Percentiles rank a stretch among this genome's conserved stretches.
These are phyloP conservation scores for Maccullochella peelii DNA, from an alignment of 2,113 vertebrate genomes.

Conservation along the genomic window DNA sequence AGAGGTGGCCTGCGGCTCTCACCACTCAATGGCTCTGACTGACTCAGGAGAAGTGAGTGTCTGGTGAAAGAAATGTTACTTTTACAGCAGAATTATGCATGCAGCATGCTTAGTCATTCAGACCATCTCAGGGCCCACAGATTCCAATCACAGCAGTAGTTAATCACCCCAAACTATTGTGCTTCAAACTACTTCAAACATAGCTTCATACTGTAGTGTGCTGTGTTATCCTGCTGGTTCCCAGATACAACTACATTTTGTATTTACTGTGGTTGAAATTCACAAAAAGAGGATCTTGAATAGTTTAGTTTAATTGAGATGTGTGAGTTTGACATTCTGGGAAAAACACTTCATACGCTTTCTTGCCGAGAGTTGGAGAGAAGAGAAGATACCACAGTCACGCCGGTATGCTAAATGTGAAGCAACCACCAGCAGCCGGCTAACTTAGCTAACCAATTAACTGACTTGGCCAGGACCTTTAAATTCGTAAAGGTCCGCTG, in stretches of 20 bases:
- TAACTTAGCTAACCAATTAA: neutral
- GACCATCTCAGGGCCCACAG: neutral
- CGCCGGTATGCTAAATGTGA: neutral
- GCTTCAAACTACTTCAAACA: neutral
- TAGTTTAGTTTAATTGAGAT: neutral
- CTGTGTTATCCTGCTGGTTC: neutral
- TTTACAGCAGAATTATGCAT: neutral
- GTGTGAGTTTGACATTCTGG: neutral
- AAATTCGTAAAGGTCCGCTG: neutral
- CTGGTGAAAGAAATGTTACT: neutral
- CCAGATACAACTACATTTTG: neutral
- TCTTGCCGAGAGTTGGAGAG: neutral
- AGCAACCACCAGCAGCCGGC: too few relatives aligned
- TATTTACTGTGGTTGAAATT: neutral
- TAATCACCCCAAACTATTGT: conserved; percentile 43
- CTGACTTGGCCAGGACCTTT: neutral
- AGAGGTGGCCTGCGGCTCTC: conserved; percentile 95
- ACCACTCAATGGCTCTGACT: conserved; percentile 94
- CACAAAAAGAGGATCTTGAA: neutral
- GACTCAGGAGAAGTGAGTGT: conserved; percentile 93
- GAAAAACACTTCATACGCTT: neutral
- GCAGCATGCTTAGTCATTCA: neutral
- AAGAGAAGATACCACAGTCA: neutral
- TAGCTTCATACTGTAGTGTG: too few relatives aligned
- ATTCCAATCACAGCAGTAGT: conserved; percentile 18